phyloP scores from a whole-genome alignment of 2,888 invertebrate species.

The Calephelis perditalis region DNA sequence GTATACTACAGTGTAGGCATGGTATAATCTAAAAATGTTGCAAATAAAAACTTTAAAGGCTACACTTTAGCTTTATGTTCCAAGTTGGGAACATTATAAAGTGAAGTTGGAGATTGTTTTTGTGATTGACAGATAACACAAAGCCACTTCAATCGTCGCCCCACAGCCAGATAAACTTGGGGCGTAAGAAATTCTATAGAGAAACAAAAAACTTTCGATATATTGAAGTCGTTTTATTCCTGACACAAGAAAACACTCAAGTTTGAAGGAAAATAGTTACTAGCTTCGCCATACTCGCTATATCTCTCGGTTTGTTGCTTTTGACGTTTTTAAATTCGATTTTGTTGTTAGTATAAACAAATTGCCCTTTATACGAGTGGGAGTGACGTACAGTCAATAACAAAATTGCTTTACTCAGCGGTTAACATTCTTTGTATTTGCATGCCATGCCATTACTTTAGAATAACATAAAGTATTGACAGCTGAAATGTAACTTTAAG shows the following conservation, averaged over 20 bases:
- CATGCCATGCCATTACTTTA: too few species aligned
- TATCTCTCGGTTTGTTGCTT: conserved; percentile 8
- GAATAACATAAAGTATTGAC: too few species aligned
- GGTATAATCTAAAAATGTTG: too few species aligned
- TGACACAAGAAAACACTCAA: conserved; percentile 14
- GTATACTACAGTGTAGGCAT: too few species aligned
- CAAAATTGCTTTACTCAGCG: not conserved
- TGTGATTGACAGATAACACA: conserved; percentile 19
- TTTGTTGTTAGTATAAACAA: conserved; percentile 10
- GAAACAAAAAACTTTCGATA: conserved; percentile 21
- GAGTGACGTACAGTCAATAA: not conserved
- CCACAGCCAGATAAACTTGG: conserved; percentile 18
- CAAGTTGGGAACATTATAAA: conserved; percentile 2
- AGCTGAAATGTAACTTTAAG: too few species aligned
- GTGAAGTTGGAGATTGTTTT: conserved; percentile 15
- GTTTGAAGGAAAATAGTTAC: conserved; percentile 8
- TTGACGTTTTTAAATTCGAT: conserved; percentile 10
- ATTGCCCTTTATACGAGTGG: not conserved
- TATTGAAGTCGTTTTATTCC: conserved; percentile 15
- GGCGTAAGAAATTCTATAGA: conserved; percentile 22
- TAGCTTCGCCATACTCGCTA: not conserved
- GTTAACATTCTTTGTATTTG: too few species aligned
- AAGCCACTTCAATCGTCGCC: conserved; percentile 20
- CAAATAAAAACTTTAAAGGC: too few species aligned
- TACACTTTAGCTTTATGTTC: not conserved